phyloP scores from a whole-genome alignment of 2,797 vertebrate genomes.

The Anolis apletophallus region DNA sequence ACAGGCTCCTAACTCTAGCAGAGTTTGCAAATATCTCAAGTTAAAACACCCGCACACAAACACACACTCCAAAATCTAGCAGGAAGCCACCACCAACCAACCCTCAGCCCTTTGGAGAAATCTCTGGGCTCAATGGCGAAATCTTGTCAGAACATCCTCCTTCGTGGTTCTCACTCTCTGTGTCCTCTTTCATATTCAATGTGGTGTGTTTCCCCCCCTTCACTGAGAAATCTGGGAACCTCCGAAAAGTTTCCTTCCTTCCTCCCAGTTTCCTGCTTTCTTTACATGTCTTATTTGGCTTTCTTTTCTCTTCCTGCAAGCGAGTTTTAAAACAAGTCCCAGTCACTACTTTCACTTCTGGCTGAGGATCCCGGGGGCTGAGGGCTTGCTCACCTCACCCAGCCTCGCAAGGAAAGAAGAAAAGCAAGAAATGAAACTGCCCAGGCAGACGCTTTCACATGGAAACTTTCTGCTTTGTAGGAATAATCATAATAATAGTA shows the following conservation, averaged over 20 bases:
- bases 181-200: constrained; percentile 53
- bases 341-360: constrained; percentile 85
- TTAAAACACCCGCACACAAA: background rate
- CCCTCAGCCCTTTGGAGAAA: constrained; percentile 47
- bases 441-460: constrained; percentile 75
- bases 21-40: constrained; percentile 61
- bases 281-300: constrained; percentile 40
- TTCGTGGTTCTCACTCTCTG: constrained; percentile 51
- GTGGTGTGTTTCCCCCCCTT: background rate
- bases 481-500: constrained; percentile 57
- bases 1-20: constrained; percentile 59
- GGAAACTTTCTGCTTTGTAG: constrained; percentile 78
- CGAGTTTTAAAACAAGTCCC: constrained; percentile 75
- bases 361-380: constrained; percentile 80
- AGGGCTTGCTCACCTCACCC: constrained; percentile 77
- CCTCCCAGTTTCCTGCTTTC: constrained; percentile 21
- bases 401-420: constrained; percentile 70
- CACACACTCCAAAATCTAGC: constrained; percentile 28
- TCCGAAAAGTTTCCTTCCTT: constrained; percentile 58
- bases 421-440: constrained; percentile 85
- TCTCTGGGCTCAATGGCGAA: constrained; percentile 62
- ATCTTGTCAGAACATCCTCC: constrained; percentile 68
- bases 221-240: constrained; percentile 62
- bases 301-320: constrained; percentile 67
- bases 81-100: constrained; percentile 59